Evolutionary conservation across 2,888 invertebrate species (phyloP), one percentile per base, ranked within the genome.

Genomic region (Dascillus cervinus): DNA sequence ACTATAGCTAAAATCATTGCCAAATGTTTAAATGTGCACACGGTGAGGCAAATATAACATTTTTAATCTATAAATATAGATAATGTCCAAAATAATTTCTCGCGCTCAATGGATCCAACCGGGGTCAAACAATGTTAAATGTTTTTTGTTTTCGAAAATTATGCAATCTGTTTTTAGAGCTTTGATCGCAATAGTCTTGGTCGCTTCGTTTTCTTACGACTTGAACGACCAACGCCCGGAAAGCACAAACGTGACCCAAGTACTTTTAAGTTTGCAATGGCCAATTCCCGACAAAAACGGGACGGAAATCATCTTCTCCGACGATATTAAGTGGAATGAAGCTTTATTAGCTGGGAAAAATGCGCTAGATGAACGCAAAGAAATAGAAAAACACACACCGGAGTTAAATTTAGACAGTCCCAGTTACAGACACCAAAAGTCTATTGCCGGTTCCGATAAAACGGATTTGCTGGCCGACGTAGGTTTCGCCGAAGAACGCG

Each of bases 401-500:
- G 73, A 77, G 0, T 46, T 77, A 21, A 63, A 62, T 1, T 44
- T 63, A 0, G 66, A 75, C 34, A 73, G 76, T 3, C 81, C 85
- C 0, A 77, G 80, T 12, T 75, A 70, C 42, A 71, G 77, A 21
- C 86, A 86, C 28, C 85, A 83, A 52, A 70, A 75, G 26, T 77
- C 82, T 0, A 70, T 82, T 1, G 76, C 76, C 26, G 81, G 82
- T 0, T 69, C 72, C 1, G 58, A 66, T 0, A 70, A 65, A 19
- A 77, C 82, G 0, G 72, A 77, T 10, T 69, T 73, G 2, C 43
- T 84, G 22, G 76, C 84, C 0, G 66, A 77, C 5, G 65, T 74
- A 0, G 88, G 82, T 0, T 78, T 75, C 49, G 74, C 77, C 1
- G 75, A 79, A 41, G 78, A 82, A 44, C 70, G 77, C 24, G 86